phyloP scores from a whole-genome alignment of 2,113 vertebrate species.

The Indicator maculatus region DNA sequence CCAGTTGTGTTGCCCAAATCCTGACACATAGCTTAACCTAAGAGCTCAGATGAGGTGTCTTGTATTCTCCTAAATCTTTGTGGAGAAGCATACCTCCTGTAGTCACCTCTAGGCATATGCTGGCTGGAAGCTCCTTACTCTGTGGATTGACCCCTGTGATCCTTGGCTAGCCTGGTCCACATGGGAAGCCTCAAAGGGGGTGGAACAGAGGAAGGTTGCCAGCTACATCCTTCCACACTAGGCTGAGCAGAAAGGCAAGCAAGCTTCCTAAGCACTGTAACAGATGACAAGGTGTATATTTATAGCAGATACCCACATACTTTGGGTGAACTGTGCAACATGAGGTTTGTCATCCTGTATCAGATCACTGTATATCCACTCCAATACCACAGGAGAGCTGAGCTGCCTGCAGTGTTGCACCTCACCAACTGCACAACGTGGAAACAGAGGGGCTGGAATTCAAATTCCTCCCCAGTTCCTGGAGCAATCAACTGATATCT shows the following conservation, averaged over 20 bases:
- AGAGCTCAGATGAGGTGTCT: neutral
- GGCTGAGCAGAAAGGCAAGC: conserved; percentile 40
- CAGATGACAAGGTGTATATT: conserved; percentile 67
- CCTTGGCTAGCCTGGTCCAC: neutral
- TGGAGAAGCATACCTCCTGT: neutral
- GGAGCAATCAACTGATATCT: neutral
- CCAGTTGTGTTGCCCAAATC: neutral
- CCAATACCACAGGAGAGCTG: conserved; percentile 10
- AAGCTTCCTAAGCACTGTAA: conserved; percentile 43
- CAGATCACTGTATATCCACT: conserved; percentile 40
- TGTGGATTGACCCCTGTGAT: neutral
- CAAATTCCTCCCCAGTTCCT: conserved; percentile 32
- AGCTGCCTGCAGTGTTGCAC: neutral
- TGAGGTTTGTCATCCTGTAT: conserved; percentile 51
- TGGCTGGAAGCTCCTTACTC: neutral
- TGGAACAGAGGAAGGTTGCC: neutral
- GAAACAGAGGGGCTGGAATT: neutral
- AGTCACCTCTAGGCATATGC: neutral
- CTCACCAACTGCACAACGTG: neutral
- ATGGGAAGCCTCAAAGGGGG: neutral
- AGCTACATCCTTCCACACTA: conserved; percentile 6
- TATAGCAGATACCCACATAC: conserved; percentile 54
- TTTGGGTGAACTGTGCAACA: conserved; percentile 48
- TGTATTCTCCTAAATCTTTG: neutral
- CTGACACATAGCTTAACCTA: neutral